Evolutionary conservation across 2,888 invertebrate genomes (phyloP).

Genomic region (Pachymerium ferrugineum): DNA sequence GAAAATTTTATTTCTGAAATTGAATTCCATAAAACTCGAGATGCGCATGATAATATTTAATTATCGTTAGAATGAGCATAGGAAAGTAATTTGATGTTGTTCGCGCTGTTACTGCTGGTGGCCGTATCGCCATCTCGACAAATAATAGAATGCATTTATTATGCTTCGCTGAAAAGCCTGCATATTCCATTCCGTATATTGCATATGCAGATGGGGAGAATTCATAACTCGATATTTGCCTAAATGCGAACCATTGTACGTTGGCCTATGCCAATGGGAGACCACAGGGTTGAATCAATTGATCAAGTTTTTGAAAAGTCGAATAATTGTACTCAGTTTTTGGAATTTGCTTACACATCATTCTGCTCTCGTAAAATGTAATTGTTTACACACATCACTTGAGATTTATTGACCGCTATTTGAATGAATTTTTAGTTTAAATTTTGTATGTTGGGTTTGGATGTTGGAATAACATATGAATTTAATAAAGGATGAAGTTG

Average conservation of each 20-base stretch:
- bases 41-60: neutral
- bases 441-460: no score
- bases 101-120: constrained; percentile 33
- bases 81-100: constrained; percentile 23
- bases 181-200: constrained; percentile 34
- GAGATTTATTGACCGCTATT: no score
- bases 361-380: no score
- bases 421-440: no score
- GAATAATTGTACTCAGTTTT: neutral
- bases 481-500: no score
- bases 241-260: constrained; percentile 5
- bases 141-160: constrained; percentile 34
- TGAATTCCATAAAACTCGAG: neutral
- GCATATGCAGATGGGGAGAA: constrained; percentile 32
- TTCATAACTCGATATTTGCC: constrained; percentile 30
- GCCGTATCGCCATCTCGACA: constrained; percentile 33
- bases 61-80: neutral
- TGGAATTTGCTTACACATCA: no score
- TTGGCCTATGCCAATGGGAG: neutral
- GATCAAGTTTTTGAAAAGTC: neutral
- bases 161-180: constrained; percentile 35
- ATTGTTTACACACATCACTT: no score
- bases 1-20: neutral
- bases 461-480: no score
- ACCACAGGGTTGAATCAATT: neutral